Conservation (phyloP, 2,797 vertebrate species). For the Lycodopsis pacificus region DNA sequence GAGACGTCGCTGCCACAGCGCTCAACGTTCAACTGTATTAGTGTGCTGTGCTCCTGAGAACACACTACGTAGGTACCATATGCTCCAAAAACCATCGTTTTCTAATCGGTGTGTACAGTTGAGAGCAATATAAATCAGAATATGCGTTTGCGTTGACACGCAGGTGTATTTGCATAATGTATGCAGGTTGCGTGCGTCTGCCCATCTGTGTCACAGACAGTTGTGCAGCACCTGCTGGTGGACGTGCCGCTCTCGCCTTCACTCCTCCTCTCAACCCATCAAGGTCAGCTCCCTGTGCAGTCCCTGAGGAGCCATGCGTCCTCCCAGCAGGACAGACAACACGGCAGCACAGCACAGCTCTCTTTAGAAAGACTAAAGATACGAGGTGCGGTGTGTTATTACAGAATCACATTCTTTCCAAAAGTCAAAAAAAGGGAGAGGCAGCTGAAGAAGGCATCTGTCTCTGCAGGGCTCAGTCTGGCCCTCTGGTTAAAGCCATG, state of each 20-base stretch:
- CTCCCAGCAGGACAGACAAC: slow-evolving; percentile 43
- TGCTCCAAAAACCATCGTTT: slow-evolving; percentile 25
- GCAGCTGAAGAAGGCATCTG: slow-evolving; percentile 62
- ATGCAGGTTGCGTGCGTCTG: slow-evolving; percentile 49
- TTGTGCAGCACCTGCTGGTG: slow-evolving; percentile 72
- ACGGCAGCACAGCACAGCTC: slow-evolving; percentile 14
- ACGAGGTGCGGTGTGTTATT: slow-evolving; percentile 40
- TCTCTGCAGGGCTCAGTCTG: slow-evolving; percentile 56
- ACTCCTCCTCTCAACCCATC: slow-evolving; percentile 62
- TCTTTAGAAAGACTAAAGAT: slow-evolving; percentile 45
- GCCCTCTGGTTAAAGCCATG: slow-evolving; percentile 61
- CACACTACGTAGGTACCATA: neutral
- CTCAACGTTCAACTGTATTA: slow-evolving; percentile 29
- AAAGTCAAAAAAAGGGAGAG: slow-evolving; percentile 57
- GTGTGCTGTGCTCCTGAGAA: slow-evolving; percentile 19
- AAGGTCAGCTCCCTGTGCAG: slow-evolving; percentile 74
- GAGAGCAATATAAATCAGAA: slow-evolving; percentile 22
- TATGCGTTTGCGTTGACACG: slow-evolving; percentile 42
- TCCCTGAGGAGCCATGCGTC: slow-evolving; percentile 66
- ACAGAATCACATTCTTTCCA: slow-evolving; percentile 46
- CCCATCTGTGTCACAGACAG: slow-evolving; percentile 70
- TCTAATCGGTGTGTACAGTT: slow-evolving; percentile 30
- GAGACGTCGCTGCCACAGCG: slow-evolving; percentile 16
- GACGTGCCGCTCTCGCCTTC: slow-evolving; percentile 56
- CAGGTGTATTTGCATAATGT: slow-evolving; percentile 74